Conservation (phyloP, 2,113 vertebrate species). For the Myotis yumanensis region DNA sequence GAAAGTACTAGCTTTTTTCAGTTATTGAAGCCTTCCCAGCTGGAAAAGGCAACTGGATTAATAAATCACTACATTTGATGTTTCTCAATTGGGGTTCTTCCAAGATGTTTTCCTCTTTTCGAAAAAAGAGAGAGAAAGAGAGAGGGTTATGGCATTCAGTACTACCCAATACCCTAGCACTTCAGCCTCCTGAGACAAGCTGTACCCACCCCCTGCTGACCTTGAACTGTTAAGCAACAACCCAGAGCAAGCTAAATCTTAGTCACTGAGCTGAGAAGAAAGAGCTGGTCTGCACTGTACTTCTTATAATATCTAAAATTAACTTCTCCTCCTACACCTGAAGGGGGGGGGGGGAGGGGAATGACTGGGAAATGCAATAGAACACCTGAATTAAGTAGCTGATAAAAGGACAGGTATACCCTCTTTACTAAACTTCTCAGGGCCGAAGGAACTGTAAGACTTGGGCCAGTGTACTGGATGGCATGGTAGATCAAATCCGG, state of each 20-base stretch:
- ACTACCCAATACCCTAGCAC: background rate
- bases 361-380: background rate
- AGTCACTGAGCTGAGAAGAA: constrained; percentile 26
- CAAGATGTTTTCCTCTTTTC: constrained; percentile 19
- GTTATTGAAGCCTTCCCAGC: constrained; percentile 20
- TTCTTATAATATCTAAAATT: constrained; percentile 15
- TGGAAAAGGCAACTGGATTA: constrained; percentile 46
- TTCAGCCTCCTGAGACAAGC: background rate
- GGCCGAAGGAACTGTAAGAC: background rate
- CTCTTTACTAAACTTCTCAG: background rate
- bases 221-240: background rate
- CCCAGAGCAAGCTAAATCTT: constrained; percentile 11
- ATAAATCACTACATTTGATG: constrained; percentile 50
- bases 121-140: background rate
- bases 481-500: background rate
- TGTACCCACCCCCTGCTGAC: background rate
- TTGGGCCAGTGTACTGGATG: background rate
- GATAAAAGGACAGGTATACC: background rate
- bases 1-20: background rate
- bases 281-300: background rate
- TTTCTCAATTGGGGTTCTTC: constrained; percentile 13
- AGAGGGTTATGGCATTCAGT: background rate
- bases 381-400: background rate
- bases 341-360: background rate
- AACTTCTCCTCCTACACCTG: background rate